Evolutionary conservation across 2,113 vertebrate species (phyloP).

Genomic region (Pelecanoides urinatrix): DNA sequence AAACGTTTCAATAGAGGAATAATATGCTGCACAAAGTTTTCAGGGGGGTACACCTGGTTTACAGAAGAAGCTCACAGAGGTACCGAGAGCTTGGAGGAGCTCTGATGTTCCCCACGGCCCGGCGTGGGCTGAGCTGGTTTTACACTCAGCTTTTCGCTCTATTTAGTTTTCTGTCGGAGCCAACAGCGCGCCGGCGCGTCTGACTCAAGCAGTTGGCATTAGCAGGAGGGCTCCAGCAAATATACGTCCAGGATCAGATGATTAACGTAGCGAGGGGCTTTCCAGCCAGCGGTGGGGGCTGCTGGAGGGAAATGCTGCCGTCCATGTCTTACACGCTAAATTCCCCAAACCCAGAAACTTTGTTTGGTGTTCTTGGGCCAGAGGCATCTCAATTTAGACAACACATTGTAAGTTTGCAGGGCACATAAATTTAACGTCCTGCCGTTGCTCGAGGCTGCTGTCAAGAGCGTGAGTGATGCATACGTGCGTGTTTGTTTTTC

Average conservation of each 20-base stretch:
- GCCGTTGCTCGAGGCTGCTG: neutral
- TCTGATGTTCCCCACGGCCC: neutral
- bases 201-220: neutral
- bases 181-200: neutral
- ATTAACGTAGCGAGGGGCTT: neutral
- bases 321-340: accelerated
- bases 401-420: accelerated
- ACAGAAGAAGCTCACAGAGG: neutral
- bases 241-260: neutral
- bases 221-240: neutral
- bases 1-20: neutral
- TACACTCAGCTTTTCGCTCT: neutral
- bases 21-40: neutral
- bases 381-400: neutral
- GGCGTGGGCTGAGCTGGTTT: neutral
- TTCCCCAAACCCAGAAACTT: neutral
- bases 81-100: neutral
- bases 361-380: accelerated
- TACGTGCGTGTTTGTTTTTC: neutral
- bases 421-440: accelerated
- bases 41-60: neutral
- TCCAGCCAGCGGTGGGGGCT: neutral
- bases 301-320: neutral
- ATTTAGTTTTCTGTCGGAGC: neutral
- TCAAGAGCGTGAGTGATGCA: neutral